Base-by-base conservation (phyloP, 1,140 invertebrate genomes). In the Heterodera carotae region DNA sequence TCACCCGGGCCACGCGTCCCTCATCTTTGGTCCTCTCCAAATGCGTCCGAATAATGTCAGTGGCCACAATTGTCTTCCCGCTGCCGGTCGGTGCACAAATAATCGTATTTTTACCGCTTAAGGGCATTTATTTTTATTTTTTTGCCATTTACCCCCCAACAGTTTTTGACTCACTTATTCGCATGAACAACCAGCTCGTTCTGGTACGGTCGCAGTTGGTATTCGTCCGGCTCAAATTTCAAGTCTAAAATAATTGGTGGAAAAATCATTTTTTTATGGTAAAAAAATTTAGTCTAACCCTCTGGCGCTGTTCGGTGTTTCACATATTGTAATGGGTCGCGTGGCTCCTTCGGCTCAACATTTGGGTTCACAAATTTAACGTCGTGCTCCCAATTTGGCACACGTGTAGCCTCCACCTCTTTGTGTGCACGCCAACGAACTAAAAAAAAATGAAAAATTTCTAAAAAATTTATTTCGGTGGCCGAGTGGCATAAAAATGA, bases 51-150 rank as follows among this genome's bases (percentile, higher is more conserved):
- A 87, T 85, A 29, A 87, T 82, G 39, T 87, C 75, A 6, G 76
- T 76, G 2, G 84, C 84, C 33, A 87, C 80, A 25, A 84, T 36
- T 0, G 84, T 85, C 48, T 85, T 85, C n/a, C 84, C 84, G 33
- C 79, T 78, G n/a, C 85, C 84, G 27, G 84, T 85, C 27, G 84
- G 84, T 66, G 85, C 85, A 69, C 84, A 84, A 75, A 85, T 82
- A 3, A 85, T 76, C 31, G 78, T 81, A 33, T 85, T 87, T 48
- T 71, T 75, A 2, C 85, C 85, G 29, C 67, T 74, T 15, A 31
- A 74, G 22, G 15, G 2, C 12, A 56, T 5, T 22, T 22, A 22
- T 8, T 18, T 53, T 10, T 0, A 15, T 18, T 22, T 56, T 31
- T 25, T 36, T 62, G 62, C 3, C 29, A 73, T 1, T 48, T 56